Evolutionary conservation across 2,888 invertebrate genomes (phyloP), one percentile per base, ranked within the genome.

Genomic region (Electrophaes corylata): DNA sequence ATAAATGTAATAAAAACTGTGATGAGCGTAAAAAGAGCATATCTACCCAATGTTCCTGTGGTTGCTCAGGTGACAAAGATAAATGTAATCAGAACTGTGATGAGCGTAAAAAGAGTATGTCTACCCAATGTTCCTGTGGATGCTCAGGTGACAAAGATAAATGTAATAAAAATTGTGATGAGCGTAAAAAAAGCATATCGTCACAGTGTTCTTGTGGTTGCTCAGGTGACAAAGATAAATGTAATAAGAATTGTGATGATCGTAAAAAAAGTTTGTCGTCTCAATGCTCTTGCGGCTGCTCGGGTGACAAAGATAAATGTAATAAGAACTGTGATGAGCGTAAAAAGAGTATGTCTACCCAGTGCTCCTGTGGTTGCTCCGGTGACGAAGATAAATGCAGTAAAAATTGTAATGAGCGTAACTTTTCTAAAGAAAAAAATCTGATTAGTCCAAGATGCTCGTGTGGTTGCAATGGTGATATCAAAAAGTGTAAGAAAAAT

Each of bases 131-230:
- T 20, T 26, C 26, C 14, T 53, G 58, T 49, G 58, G 58, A 14
- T 58, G 58, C 33, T 23, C 18, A 1, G 49, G 45, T 4, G 39
- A 45, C 8, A 44, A 14, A 10, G 40, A 33, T 0, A 45, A 45
- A 10, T 58, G 53, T 33, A 39, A 26, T 3, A 49, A 45, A 8
- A 39, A 26, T 35, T 54, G 49, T 29, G 43, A 47, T 1, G 43
- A 43, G 35, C 26, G 20, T 37, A 49, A 44, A 49, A 29, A 29
- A 11, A 18, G 29, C 10, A 3, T 29, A n/a, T n/a, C n/a, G n/a
- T n/a, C n/a, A n/a, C n/a, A n/a, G 2, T 58, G 58, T 20, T 26
- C 26, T 19, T 53, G 58, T 49, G 58, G 58, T 11, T 58, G 58
- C 33, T 23, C 18, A 1, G 49, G 45, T 4, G 39, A 45, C 8